Percentiles rank a stretch among this genome's conserved stretches.
phyloP scores from a whole-genome alignment of 2,113 vertebrate species.

The Carassius auratus region DNA sequence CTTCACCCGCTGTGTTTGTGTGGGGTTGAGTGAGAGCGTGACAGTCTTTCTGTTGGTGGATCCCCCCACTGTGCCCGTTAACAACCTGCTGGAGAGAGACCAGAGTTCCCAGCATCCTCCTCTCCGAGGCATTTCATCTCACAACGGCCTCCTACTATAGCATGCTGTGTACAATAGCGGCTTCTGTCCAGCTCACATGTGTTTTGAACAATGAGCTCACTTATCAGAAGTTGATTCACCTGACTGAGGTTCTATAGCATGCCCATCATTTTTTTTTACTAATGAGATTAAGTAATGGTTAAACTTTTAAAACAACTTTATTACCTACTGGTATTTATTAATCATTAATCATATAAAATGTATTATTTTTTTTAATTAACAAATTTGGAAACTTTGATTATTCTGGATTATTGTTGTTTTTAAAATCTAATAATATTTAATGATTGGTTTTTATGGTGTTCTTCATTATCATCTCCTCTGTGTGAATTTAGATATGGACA shows the following conservation, averaged over 20 bases:
- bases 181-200: background rate
- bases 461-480: background rate
- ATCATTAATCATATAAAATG: background rate
- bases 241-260: background rate
- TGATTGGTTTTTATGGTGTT: too few species aligned
- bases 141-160: background rate
- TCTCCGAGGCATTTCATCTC: background rate
- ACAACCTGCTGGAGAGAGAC: slow-evolving; percentile 37
- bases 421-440: too few species aligned
- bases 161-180: slow-evolving; percentile 11
- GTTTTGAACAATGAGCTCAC: slow-evolving; percentile 8
- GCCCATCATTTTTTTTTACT: background rate
- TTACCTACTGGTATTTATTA: background rate
- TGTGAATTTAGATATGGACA: background rate
- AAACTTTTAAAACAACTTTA: background rate
- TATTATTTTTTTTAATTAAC: too few species aligned
- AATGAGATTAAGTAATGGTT: background rate
- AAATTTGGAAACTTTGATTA: too few species aligned
- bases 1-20: slow-evolving; percentile 30
- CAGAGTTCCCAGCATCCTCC: slow-evolving; percentile 26
- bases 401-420: too few species aligned
- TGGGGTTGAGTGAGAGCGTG: slow-evolving; percentile 36
- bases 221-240: background rate
- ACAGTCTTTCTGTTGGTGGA: slow-evolving; percentile 14
- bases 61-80: slow-evolving; percentile 17